Evolutionary conservation across 1,140 invertebrate genomes (phyloP).

Genomic region (Stenopsyche tienmushanensis): DNA sequence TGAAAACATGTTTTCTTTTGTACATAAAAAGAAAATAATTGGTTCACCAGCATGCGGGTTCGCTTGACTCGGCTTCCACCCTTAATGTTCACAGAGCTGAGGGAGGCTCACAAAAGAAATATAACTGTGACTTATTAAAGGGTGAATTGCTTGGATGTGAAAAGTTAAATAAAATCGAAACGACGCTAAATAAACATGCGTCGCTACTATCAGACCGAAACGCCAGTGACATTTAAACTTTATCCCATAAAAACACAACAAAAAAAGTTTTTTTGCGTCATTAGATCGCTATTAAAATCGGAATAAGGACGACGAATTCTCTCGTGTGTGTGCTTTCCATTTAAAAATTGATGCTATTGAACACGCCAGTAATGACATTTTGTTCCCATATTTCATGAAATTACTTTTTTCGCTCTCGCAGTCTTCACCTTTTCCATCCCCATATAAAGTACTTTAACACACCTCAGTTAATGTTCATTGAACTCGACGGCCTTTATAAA

Average conservation of each 20-base stretch:
- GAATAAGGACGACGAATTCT: too few species aligned
- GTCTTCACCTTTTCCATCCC: not conserved
- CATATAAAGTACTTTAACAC: not conserved
- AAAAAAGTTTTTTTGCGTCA: not conserved
- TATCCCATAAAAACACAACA: not conserved
- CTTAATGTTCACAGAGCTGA: not conserved
- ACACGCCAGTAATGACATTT: not conserved
- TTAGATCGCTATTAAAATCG: not conserved
- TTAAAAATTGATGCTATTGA: not conserved
- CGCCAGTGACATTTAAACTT: too few species aligned
- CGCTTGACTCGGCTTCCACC: not conserved
- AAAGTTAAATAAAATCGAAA: not conserved
- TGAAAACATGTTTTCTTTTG: conserved; percentile 27
- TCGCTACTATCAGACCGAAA: too few species aligned
- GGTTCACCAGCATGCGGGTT: not conserved
- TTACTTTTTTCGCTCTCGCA: too few species aligned
- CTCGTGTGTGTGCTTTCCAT: too few species aligned
- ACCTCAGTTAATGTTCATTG: not conserved
- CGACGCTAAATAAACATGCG: too few species aligned
- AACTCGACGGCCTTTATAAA: not conserved
- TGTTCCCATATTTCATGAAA: too few species aligned
- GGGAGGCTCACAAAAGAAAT: conserved; percentile 14
- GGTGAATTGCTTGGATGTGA: conserved; percentile 14
- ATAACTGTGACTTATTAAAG: conserved; percentile 18
- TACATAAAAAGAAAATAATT: conserved; percentile 27